Evolutionary conservation across 2,113 vertebrate genomes (phyloP).

Genomic region (Machaerirhynchus nigripectus): DNA sequence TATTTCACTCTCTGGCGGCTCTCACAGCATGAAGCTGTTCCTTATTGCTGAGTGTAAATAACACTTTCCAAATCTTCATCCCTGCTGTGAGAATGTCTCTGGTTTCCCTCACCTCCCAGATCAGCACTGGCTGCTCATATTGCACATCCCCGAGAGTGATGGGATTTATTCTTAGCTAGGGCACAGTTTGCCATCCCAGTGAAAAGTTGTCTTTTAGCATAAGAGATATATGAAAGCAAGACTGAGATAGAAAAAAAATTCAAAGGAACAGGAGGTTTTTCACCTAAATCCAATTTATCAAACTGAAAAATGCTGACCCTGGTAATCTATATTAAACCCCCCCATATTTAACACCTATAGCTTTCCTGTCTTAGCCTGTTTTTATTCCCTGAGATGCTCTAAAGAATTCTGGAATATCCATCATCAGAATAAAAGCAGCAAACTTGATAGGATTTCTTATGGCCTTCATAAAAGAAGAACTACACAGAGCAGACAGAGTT

Average conservation of each 20-base stretch:
- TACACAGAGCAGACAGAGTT: neutral
- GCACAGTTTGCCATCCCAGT: neutral
- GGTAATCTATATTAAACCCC: accelerated
- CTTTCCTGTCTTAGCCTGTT: neutral
- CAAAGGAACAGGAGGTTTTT: neutral
- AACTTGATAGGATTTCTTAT: neutral
- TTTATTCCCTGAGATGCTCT: neutral
- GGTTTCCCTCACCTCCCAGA: neutral
- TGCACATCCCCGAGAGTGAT: neutral
- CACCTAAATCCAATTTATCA: neutral
- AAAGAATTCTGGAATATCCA: neutral
- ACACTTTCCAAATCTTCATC: neutral
- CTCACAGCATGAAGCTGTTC: neutral
- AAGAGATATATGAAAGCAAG: neutral
- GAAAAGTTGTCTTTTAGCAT: neutral
- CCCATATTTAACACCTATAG: neutral
- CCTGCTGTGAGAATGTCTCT: neutral
- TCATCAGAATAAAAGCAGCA: neutral
- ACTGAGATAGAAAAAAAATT: neutral
- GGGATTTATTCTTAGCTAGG: neutral
- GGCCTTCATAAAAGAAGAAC: neutral
- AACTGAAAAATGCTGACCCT: neutral
- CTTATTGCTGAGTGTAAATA: neutral
- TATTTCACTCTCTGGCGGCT: neutral
- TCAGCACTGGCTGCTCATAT: neutral